phyloP scores from a whole-genome alignment of 2,797 vertebrate genomes.

The Enoplosus armatus region DNA sequence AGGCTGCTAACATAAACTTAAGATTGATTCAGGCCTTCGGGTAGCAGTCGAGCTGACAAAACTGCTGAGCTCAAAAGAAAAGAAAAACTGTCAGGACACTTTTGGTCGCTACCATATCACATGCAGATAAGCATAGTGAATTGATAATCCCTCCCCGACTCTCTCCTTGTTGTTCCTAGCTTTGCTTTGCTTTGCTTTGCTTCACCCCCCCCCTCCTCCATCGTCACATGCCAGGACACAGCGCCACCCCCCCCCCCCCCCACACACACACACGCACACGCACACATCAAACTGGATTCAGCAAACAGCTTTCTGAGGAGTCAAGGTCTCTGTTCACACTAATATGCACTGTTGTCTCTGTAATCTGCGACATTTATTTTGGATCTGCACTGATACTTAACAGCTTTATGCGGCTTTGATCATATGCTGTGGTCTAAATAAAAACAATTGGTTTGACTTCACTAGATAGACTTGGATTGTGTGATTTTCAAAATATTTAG shows the following conservation, averaged over 20 bases:
- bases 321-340: slow-evolving; percentile 52
- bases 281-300: slow-evolving; percentile 3
- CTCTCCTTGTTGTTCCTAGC: slow-evolving; percentile 49
- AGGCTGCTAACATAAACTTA: slow-evolving; percentile 65
- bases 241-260: slow-evolving; percentile 8
- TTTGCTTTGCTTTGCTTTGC: slow-evolving; percentile 58
- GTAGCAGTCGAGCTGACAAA: neutral
- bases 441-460: neutral
- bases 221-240: slow-evolving; percentile 76
- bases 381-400: neutral
- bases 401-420: neutral
- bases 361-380: slow-evolving; percentile 1
- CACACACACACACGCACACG: neutral
- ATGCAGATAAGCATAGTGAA: slow-evolving; percentile 43
- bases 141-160: slow-evolving; percentile 59
- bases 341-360: slow-evolving; percentile 12
- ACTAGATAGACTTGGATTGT: neutral
- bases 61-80: neutral
- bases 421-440: neutral
- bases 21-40: slow-evolving; percentile 41
- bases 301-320: slow-evolving; percentile 29
- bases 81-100: slow-evolving; percentile 15
- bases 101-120: slow-evolving; percentile 30
- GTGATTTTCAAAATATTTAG: neutral
- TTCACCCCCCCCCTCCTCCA: slow-evolving; percentile 23